phyloP scores from a whole-genome alignment of 2,888 invertebrate species.

The Drosophila setosimentum region DNA sequence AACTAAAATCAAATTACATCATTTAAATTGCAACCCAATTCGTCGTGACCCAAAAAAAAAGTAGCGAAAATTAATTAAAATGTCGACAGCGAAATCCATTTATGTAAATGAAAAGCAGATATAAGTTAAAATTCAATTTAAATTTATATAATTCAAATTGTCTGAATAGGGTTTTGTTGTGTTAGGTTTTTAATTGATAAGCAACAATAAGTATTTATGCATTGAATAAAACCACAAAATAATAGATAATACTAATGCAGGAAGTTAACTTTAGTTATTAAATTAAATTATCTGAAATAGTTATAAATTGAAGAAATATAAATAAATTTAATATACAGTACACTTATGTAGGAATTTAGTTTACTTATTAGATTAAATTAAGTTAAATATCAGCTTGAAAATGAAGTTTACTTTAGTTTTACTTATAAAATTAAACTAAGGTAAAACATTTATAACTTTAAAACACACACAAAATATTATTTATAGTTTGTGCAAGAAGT shows the following conservation, averaged over 20 bases:
- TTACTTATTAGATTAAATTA: too few species aligned
- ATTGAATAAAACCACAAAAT: not conserved
- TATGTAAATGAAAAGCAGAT: not conserved
- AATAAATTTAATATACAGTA: too few species aligned
- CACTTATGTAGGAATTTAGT: too few species aligned
- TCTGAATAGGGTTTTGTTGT: not conserved
- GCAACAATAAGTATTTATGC: not conserved
- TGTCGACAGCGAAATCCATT: not conserved
- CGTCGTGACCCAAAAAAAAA: constrained; percentile 5
- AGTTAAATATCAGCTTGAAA: not conserved
- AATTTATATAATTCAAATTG: not conserved
- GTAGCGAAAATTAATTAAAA: constrained; percentile 16
- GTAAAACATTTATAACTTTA: not conserved
- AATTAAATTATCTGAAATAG: not conserved
- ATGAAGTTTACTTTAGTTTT: not conserved
- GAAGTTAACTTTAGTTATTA: not conserved
- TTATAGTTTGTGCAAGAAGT: not conserved
- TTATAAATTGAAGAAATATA: too few species aligned
- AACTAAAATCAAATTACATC: constrained; percentile 53
- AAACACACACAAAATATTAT: not conserved
- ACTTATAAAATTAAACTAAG: not conserved
- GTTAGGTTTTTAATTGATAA: not conserved
- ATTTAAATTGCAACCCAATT: constrained; percentile 12
- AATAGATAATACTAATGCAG: not conserved
- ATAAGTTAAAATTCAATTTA: not conserved